A percentile compares a stretch with the other conserved stretches of the same genome.
phyloP scores from a whole-genome alignment of 1,140 invertebrate genomes.

The Melitaea cinxia region DNA sequence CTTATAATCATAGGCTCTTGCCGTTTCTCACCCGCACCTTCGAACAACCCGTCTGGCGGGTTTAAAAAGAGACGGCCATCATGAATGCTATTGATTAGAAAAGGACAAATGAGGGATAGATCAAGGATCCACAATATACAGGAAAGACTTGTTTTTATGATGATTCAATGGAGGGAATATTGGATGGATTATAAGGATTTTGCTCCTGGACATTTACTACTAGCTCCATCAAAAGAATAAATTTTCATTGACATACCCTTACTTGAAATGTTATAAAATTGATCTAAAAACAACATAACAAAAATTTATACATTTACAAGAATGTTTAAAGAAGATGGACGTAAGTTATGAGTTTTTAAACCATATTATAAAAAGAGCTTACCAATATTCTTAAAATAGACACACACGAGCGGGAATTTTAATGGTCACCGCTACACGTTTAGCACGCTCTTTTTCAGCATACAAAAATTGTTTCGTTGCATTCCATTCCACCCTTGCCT shows the following conservation, averaged over 20 bases:
- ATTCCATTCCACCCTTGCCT: slow-evolving; percentile 37
- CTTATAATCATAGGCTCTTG: slow-evolving; percentile 61
- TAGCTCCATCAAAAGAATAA: background rate
- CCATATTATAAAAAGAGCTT: slow-evolving; percentile 13
- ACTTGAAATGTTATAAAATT: too few relatives aligned
- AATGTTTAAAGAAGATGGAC: slow-evolving; percentile 13
- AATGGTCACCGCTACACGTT: slow-evolving; percentile 42
- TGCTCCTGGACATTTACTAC: background rate
- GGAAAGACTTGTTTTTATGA: slow-evolving; percentile 32
- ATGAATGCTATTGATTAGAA: slow-evolving; percentile 31
- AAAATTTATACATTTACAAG: too few relatives aligned
- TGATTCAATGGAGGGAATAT: slow-evolving; percentile 28
- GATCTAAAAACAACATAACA: too few relatives aligned
- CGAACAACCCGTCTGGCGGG: slow-evolving; percentile 33
- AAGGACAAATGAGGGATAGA: slow-evolving; percentile 37
- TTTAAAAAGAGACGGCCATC: slow-evolving; percentile 37
- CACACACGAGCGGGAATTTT: slow-evolving; percentile 60
- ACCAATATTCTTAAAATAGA: slow-evolving; percentile 58
- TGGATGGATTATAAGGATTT: slow-evolving; percentile 6
- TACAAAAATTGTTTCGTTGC: slow-evolving; percentile 43
- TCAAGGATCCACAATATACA: slow-evolving; percentile 35
- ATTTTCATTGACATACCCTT: background rate
- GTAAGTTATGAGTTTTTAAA: slow-evolving; percentile 4
- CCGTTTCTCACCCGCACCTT: slow-evolving; percentile 36
- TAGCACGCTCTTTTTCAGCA: slow-evolving; percentile 35